These are phyloP conservation scores for Microctenopoma lineatum DNA, from an alignment of 2,797 vertebrate genomes.

Conservation along the genomic window DNA sequence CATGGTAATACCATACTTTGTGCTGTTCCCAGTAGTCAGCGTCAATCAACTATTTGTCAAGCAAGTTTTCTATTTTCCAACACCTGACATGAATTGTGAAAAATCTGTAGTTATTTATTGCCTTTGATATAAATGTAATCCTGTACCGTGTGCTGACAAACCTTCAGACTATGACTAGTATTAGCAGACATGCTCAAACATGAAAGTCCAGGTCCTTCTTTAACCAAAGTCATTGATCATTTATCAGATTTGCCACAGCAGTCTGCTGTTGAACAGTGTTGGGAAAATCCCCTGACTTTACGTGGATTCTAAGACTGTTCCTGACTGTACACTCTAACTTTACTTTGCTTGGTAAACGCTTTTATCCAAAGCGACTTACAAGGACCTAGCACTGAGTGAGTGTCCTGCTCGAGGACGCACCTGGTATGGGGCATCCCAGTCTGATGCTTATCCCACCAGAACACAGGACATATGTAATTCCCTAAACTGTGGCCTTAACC, in stretches of 20 bases:
- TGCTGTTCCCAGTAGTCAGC: neutral
- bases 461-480: neutral
- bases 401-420: no score
- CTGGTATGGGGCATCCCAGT: no score
- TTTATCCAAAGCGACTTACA: no score
- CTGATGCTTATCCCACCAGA: no score
- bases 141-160: constrained; percentile 3
- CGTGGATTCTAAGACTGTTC: constrained; percentile 27
- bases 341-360: no score
- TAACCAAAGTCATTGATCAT: constrained; percentile 10
- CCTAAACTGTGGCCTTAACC: constrained; percentile 39
- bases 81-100: constrained; percentile 14
- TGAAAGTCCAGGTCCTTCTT: neutral
- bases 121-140: constrained; percentile 8
- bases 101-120: constrained; percentile 11
- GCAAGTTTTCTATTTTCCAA: constrained; percentile 26
- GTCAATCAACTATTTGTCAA: constrained; percentile 20
- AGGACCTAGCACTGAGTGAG: no score
- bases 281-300: constrained; percentile 56
- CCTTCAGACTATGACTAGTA: neutral
- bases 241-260: neutral
- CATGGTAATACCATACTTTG: neutral
- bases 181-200: constrained; percentile 1
- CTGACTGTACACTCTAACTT: neutral
- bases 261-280: constrained; percentile 10